Base-by-base conservation (phyloP, 1,140 invertebrate species). In the Helicoverpa zea region DNA sequence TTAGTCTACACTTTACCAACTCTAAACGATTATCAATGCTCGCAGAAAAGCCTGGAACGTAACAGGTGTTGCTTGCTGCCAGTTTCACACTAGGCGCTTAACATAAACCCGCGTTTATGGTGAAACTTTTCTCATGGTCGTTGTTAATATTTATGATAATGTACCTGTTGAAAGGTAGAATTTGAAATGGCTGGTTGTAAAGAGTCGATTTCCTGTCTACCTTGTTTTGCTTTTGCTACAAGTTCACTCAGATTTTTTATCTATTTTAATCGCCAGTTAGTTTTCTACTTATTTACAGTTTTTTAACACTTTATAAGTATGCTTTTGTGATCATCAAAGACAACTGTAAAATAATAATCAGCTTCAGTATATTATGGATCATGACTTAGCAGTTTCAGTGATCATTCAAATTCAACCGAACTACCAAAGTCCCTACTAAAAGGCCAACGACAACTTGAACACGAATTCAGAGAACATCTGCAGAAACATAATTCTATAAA, bases 11-110 rank as follows among this genome's bases (percentile, higher is more conserved):
- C 1, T 0, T 23, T 23, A 2, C 23, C 23, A 0, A 23, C 23
- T 23, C 23, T 23, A 73, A 73, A 35, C 52, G 29, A 30, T 73
- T 73, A 52, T 70, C 66, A 52, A 70, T 70, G 49, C 47, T 29
- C 16, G 49, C 13, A 23, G 4, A 52, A 52, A 29, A 14, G 66
- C 66, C 51, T 23, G 52, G 51, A n/a, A 30, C 5, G 54, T 58
- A 73, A 58, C 70, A 73, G 70, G 70, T 73, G 70, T 43, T 23
- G 14, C 35, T 43, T n/a, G 29, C 30, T 35, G 7, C 5, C 13
- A 58, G 30, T 58, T 73, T 58, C 52, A 58, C 54, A 58, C 54
- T 11, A 73, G 7, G 14, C 10, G 11, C 16, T 23, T 66, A 11
- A 51, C 12, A 49, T 14, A 63, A 63, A 29, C 11, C 61, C 4